Base-by-base conservation (phyloP, 2,113 vertebrate species). In the Strix uralensis region DNA sequence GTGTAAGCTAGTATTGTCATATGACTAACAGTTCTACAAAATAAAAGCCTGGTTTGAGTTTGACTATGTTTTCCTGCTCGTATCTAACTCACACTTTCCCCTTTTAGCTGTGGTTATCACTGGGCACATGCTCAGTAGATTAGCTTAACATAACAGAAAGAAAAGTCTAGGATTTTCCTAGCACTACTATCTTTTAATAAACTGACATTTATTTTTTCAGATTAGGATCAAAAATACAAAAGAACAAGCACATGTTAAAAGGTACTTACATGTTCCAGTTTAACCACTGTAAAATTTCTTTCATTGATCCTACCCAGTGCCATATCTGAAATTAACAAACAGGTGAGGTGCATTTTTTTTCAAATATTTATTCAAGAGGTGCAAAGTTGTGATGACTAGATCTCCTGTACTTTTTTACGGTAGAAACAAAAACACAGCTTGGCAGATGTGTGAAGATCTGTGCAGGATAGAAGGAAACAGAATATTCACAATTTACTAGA, bases 281-380 rank as follows among this genome's bases (percentile, higher is more conserved):
- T 65, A 69, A 36, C 4, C 32, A 83, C 20, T 72, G 21, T n/a
- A 40, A 47, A 87, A 61, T 42, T 14, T 29, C 23, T 18, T 23
- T 83, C 21, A 36, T 4, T 42, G 3, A 40, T 5, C 19, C 40
- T 93, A 36, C 3, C 26, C 21, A 46, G 15, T 72, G 32, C 2
- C 16, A 47, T 42, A 23, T 67, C 67, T 67, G n/a, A 92, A 92
- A 80, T 49, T 27, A 61, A 25, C 57, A 44, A 11, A 26, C 5
- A 44, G 1, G 11, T 38, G 9, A 69, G 4, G 1, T 67, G 3
- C 12, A 27, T 69, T 71, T 34, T 40, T 0, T 8, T 27, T 15
- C 11, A 13, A 47, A 55, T 21, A 3, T 69, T 13, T 66, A 19
- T 46, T 63, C 25, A 27, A 49, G 8, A 73, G 13, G 4, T 51